These are phyloP conservation scores for Protaetia brevitarsis DNA, from an alignment of 1,140 invertebrate genomes.

Conservation along the genomic window DNA sequence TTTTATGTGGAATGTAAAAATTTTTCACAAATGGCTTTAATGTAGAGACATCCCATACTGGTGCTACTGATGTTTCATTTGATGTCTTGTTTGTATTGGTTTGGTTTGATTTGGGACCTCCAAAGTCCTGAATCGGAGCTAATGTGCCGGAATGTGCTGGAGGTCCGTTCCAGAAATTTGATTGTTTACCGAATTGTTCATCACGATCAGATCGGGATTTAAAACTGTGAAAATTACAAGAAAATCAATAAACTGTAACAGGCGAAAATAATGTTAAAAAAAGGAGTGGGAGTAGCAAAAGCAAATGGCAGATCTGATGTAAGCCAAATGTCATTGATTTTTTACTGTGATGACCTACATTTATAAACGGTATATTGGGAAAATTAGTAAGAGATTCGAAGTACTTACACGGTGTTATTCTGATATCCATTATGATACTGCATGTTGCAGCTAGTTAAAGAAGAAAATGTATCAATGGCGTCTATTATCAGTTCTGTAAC, in stretches of 20 bases:
- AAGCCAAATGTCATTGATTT: slow-evolving; percentile 20
- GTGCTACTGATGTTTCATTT: slow-evolving; percentile 51
- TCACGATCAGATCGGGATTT: slow-evolving; percentile 58
- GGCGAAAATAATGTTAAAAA: background rate
- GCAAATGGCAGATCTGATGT: slow-evolving; percentile 16
- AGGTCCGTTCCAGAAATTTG: slow-evolving; percentile 50
- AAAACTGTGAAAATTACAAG: slow-evolving; percentile 46
- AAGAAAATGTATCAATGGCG: slow-evolving; percentile 42
- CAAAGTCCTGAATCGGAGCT: slow-evolving; percentile 56
- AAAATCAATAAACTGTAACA: slow-evolving; percentile 2
- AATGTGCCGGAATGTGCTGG: slow-evolving; percentile 41
- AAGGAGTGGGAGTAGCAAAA: slow-evolving; percentile 16
- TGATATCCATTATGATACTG: slow-evolving; percentile 47
- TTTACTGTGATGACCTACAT: slow-evolving; percentile 18
- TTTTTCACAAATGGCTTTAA: slow-evolving; percentile 86
- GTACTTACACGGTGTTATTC: slow-evolving; percentile 42
- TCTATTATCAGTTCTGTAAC: slow-evolving; percentile 29
- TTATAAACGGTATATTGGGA: background rate
- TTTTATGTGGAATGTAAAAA: slow-evolving; percentile 83
- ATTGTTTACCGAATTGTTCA: slow-evolving; percentile 54
- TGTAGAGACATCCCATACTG: slow-evolving; percentile 75
- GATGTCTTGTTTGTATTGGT: slow-evolving; percentile 49
- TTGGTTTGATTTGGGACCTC: slow-evolving; percentile 56
- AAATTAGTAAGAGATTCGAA: background rate
- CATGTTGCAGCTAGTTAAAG: slow-evolving; percentile 40